Conservation (phyloP, 2,113 vertebrate species). For the Rana temporaria region DNA sequence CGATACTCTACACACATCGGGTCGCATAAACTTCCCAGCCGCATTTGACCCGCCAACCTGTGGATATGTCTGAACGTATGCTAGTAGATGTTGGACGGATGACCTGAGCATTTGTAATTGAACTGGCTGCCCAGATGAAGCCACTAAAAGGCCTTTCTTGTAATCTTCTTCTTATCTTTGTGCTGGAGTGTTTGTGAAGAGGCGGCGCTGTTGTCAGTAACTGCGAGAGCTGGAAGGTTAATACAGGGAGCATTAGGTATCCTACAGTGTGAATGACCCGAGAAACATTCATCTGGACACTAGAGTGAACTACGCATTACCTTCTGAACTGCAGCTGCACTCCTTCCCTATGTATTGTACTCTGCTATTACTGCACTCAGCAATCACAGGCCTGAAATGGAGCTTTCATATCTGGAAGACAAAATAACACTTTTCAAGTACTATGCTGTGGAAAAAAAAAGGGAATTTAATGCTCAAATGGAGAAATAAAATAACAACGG, state of each 20-base stretch:
- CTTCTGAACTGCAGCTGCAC: constrained; percentile 15
- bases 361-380: constrained; percentile 60
- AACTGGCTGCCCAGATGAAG: constrained; percentile 75
- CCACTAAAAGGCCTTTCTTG: constrained; percentile 78
- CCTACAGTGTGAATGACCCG: constrained; percentile 63
- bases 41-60: constrained; percentile 73
- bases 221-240: constrained; percentile 66
- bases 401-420: neutral
- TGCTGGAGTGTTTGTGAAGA: constrained; percentile 75
- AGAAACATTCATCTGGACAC: constrained; percentile 67
- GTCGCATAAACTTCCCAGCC: constrained; percentile 76
- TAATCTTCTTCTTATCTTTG: constrained; percentile 83
- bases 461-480: neutral
- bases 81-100: constrained; percentile 67
- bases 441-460: neutral
- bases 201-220: constrained; percentile 59
- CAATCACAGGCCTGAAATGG: neutral
- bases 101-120: constrained; percentile 78
- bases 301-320: constrained; percentile 58
- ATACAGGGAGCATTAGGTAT: constrained; percentile 70
- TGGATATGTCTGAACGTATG: constrained; percentile 70
- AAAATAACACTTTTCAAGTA: too few relatives aligned
- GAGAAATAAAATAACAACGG: neutral
- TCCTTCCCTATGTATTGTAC: constrained; percentile 41
- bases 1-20: constrained; percentile 62